Conservation (phyloP, 2,113 vertebrate species). For the Epinephelus fuscoguttatus region DNA sequence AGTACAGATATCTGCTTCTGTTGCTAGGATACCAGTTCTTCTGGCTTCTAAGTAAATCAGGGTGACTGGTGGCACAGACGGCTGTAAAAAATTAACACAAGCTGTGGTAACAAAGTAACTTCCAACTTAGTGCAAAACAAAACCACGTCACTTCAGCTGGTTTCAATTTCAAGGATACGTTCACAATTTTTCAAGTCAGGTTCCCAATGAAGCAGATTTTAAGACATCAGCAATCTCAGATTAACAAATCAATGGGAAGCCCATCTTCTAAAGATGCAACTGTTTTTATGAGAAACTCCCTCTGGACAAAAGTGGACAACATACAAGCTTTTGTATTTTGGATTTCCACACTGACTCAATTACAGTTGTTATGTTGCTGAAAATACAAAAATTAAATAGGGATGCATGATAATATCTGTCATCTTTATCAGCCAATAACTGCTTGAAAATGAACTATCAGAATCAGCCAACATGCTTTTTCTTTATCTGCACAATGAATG, state of each 20-base stretch:
- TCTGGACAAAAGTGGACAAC: too few species aligned
- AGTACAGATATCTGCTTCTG: slow-evolving; percentile 71
- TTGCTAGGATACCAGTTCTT: slow-evolving; percentile 83
- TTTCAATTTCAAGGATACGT: slow-evolving; percentile 11
- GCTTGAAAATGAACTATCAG: too few species aligned
- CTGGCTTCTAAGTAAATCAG: slow-evolving; percentile 77
- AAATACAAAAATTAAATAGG: too few species aligned
- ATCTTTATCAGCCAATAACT: too few species aligned
- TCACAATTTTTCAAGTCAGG: background rate
- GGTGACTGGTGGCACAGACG: slow-evolving; percentile 72
- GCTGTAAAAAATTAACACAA: slow-evolving; percentile 76
- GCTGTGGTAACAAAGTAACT: slow-evolving; percentile 67
- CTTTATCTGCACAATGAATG: too few species aligned
- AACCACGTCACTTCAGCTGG: slow-evolving; percentile 14
- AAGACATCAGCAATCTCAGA: background rate
- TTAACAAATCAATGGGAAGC: background rate
- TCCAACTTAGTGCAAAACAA: slow-evolving; percentile 33
- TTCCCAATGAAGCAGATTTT: background rate
- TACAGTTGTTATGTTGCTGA: too few species aligned
- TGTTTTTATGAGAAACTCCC: too few species aligned
- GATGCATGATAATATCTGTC: too few species aligned
- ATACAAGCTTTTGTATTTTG: too few species aligned
- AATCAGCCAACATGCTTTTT: too few species aligned
- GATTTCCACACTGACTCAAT: too few species aligned
- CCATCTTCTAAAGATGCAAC: background rate